phyloP scores from a whole-genome alignment of 2,113 vertebrate genomes.

The Noctilio leporinus region DNA sequence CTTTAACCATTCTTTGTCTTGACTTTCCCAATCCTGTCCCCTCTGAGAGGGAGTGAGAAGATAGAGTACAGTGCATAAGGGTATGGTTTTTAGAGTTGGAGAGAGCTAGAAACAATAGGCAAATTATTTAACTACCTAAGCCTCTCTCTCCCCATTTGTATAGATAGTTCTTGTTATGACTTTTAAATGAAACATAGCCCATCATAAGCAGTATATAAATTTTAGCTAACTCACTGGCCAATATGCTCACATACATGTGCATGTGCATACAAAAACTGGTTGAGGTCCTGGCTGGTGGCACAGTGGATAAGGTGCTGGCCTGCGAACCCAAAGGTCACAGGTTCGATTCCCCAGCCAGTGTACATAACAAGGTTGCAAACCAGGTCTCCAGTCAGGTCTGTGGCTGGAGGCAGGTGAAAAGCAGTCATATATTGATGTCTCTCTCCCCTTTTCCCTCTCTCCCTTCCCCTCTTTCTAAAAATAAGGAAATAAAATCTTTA shows the following conservation, averaged over 20 bases:
- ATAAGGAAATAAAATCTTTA: no score
- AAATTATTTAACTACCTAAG: constrained; percentile 1
- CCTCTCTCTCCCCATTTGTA: background rate
- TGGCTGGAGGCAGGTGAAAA: no score
- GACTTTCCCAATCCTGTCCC: background rate
- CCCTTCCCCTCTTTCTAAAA: no score
- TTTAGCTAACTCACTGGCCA: background rate
- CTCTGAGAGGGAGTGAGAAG: background rate
- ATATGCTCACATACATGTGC: background rate
- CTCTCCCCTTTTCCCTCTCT: no score
- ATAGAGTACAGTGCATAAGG: background rate
- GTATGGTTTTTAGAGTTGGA: background rate
- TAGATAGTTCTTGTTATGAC: background rate
- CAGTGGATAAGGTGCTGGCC: no score
- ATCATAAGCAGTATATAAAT: background rate
- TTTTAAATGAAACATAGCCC: background rate
- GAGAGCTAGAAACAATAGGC: background rate
- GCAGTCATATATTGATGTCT: no score
- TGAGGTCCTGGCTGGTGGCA: no score
- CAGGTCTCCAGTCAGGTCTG: no score
- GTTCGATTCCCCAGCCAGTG: no score
- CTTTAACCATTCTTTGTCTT: background rate
- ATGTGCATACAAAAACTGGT: background rate
- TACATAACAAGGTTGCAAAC: no score
- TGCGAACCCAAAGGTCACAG: no score